These are phyloP conservation scores for Rhynchonycteris naso DNA, from an alignment of 2,797 vertebrate genomes.

Conservation along the genomic window DNA sequence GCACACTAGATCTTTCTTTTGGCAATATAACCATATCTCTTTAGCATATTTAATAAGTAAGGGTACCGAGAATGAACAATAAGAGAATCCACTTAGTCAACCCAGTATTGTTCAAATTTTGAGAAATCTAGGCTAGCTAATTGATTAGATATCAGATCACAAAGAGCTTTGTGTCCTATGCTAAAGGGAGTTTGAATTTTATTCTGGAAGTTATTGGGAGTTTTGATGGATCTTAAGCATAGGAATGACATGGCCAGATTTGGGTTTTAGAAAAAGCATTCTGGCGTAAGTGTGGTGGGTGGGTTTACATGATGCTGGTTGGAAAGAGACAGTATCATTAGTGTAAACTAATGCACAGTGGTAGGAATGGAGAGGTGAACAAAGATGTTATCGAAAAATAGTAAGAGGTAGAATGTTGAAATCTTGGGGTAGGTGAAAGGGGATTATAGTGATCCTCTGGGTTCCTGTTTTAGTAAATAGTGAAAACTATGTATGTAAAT, in stretches of 20 bases:
- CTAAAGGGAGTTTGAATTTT: conserved; percentile 36
- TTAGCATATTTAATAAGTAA: background rate
- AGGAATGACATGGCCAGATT: background rate
- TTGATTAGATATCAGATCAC: background rate
- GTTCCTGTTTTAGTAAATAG: background rate
- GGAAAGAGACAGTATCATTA: background rate
- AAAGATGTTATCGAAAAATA: background rate
- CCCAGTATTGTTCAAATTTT: background rate
- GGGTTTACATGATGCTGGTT: background rate
- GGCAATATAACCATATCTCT: background rate
- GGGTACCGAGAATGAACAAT: background rate
- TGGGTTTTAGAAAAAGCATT: background rate
- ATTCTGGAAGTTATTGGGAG: background rate
- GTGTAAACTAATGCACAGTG: background rate
- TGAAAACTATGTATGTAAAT: background rate
- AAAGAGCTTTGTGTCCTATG: background rate
- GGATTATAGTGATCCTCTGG: background rate
- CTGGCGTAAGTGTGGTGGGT: background rate
- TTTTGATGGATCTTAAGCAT: conserved; percentile 9
- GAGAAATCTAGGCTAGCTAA: background rate
- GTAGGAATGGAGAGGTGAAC: background rate
- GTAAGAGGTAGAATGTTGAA: background rate
- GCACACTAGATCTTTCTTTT: background rate
- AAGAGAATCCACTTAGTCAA: background rate
- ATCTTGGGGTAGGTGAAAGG: background rate